Conservation (phyloP, 2,888 invertebrate species). For the Plagodis pulveraria region DNA sequence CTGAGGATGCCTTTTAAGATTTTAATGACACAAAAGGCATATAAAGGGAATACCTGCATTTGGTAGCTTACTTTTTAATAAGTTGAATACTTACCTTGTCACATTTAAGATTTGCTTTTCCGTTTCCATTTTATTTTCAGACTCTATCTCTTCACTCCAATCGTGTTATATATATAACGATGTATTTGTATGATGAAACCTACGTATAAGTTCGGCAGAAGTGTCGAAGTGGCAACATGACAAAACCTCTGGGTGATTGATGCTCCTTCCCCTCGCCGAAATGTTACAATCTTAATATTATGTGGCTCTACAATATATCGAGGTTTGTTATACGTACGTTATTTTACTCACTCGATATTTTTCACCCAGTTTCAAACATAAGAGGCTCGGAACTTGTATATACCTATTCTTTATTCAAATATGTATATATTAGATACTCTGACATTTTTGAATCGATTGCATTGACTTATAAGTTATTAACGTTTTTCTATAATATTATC, state of each 20-base stretch:
- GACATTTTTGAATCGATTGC: too few relatives aligned
- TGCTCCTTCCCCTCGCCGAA: slow-evolving; percentile 42
- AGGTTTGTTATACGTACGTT: slow-evolving; percentile 9
- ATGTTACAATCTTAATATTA: slow-evolving; percentile 19
- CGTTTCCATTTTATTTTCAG: slow-evolving; percentile 1
- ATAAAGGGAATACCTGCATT: slow-evolving; percentile 55
- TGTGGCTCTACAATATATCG: slow-evolving; percentile 14
- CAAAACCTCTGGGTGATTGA: slow-evolving; percentile 67
- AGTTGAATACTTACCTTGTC: not conserved
- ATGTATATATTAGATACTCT: too few relatives aligned
- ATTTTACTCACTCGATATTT: not conserved
- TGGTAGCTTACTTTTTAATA: slow-evolving; percentile 29
- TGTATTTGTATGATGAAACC: slow-evolving; percentile 1
- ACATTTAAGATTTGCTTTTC: not conserved
- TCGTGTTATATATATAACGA: slow-evolving; percentile 2
- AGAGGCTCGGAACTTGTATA: too few relatives aligned
- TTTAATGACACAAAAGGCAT: slow-evolving; percentile 68
- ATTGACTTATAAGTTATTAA: too few relatives aligned
- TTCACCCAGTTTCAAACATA: not conserved
- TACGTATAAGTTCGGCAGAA: slow-evolving; percentile 35
- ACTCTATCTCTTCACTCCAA: not conserved
- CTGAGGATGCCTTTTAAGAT: slow-evolving; percentile 71
- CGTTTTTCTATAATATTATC: too few relatives aligned
- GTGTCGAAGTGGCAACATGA: slow-evolving; percentile 65
- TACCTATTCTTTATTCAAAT: too few relatives aligned